Evolutionary conservation across 2,797 vertebrate genomes (phyloP), one percentile per base, ranked within the genome.

Genomic region (Emys orbicularis): DNA sequence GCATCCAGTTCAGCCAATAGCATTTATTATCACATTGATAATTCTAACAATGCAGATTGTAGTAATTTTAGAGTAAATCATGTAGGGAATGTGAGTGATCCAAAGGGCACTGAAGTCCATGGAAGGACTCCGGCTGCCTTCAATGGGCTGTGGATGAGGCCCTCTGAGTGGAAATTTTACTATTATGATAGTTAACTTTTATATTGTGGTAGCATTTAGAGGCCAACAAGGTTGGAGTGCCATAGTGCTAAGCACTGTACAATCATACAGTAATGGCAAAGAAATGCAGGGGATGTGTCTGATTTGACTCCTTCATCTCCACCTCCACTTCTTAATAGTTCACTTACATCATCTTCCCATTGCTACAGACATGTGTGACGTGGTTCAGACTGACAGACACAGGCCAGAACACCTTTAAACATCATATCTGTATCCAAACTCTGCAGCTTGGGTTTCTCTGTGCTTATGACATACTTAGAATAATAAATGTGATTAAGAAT

Each of bases 41-140:
- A 6, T 91, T 87, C 92, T 94, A 54, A 89, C 91, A 82, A 57
- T 37, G 54, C 83, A 90, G 61, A 47, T 34, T 88, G 34, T 93
- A 92, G 90, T 92, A 90, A 92, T 94, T 90, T 95, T 82, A 80
- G 79, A 94, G 47, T 53, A 96, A 90, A 92, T 93, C 23, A 85
- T 50, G 10, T 81, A 61, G 59, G 88, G 37, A 61, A 53, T 54
- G 54, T 59, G 50, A 65, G 74, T 80, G 54, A 83, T 92, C 84
- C 37, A 50, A 61, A 92, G 47, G 54, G 56, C 16, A 19, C 86
- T 87, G 79, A 92, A 91, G 81, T 90, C 27, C 86, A 91, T 10
- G 12, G 29, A 72, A 25, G 44, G 86, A 65, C 29, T 79, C 56
- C 34, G 8, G 19, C 76, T 91, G 88, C 37, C 84, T 90, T 76